phyloP scores from a whole-genome alignment of 2,888 invertebrate species.

The Eulithis prunata region DNA sequence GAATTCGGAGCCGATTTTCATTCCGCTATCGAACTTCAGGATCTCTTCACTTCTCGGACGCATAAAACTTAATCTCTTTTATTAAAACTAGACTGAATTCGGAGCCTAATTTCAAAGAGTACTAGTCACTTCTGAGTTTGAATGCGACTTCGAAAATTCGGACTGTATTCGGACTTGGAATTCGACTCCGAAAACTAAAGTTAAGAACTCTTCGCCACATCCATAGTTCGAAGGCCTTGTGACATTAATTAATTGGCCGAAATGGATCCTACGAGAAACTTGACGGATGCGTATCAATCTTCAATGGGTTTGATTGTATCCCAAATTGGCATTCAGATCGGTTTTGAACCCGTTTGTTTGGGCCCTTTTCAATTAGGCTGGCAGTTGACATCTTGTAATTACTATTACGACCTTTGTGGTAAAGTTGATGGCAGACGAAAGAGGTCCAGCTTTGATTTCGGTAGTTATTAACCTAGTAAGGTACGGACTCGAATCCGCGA shows the following conservation, averaged over 20 bases:
- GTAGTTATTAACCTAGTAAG: too few species aligned
- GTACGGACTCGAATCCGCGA: too few species aligned
- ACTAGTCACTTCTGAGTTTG: too few species aligned
- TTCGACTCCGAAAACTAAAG: not conserved
- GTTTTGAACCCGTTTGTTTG: slow-evolving; percentile 30
- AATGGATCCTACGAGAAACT: slow-evolving; percentile 38
- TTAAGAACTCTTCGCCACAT: not conserved
- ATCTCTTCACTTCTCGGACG: too few species aligned
- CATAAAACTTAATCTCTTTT: too few species aligned
- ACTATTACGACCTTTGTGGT: not conserved
- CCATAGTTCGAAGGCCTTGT: slow-evolving; percentile 24
- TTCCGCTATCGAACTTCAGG: too few species aligned
- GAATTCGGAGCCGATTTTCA: too few species aligned
- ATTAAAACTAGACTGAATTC: too few species aligned
- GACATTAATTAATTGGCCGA: slow-evolving; percentile 43
- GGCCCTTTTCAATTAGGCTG: slow-evolving; percentile 16
- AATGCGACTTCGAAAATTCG: not conserved
- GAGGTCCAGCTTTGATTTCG: too few species aligned
- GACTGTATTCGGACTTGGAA: not conserved
- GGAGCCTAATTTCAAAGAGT: too few species aligned
- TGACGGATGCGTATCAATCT: slow-evolving; percentile 43
- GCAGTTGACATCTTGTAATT: slow-evolving; percentile 7
- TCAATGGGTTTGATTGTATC: slow-evolving; percentile 39
- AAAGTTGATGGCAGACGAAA: too few species aligned
- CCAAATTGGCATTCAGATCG: slow-evolving; percentile 33